Conservation (phyloP, 1,140 invertebrate species). For the Anagrus nilaparvatae region DNA sequence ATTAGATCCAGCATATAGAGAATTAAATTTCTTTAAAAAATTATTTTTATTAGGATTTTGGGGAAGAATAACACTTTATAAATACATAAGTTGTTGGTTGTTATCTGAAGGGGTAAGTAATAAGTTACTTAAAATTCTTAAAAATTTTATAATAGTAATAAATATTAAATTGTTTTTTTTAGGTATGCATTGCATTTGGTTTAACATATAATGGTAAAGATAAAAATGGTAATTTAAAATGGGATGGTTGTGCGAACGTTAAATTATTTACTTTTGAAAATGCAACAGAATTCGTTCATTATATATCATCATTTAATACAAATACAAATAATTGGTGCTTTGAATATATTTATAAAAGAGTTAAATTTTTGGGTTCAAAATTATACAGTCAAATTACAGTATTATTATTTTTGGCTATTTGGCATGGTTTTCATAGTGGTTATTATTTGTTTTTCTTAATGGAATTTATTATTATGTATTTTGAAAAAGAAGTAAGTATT, state of each 20-base stretch:
- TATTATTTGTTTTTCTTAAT: slow-evolving; percentile 89
- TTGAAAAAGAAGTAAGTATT: slow-evolving; percentile 73
- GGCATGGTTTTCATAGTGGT: slow-evolving; percentile 89
- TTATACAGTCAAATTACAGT: slow-evolving; percentile 73
- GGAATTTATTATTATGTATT: slow-evolving; percentile 80
- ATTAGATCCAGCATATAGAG: slow-evolving; percentile 51
- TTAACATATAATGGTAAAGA: slow-evolving; percentile 71
- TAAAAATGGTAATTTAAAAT: slow-evolving; percentile 47
- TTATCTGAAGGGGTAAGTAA: slow-evolving; percentile 67
- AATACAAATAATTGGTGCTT: slow-evolving; percentile 90
- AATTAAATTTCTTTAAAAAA: slow-evolving; percentile 51
- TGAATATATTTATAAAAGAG: slow-evolving; percentile 84
- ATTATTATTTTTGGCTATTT: slow-evolving; percentile 77
- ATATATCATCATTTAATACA: slow-evolving; percentile 82
- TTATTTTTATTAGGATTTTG: slow-evolving; percentile 66
- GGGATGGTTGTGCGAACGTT: slow-evolving; percentile 84
- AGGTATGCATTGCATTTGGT: slow-evolving; percentile 55
- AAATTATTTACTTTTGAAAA: slow-evolving; percentile 66
- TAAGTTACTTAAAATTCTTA: slow-evolving; percentile 1
- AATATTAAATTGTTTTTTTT: slow-evolving; percentile 24
- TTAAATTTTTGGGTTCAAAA: slow-evolving; percentile 81
- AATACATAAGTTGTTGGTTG: slow-evolving; percentile 88
- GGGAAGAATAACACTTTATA: slow-evolving; percentile 75
- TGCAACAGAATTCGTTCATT: slow-evolving; percentile 69
- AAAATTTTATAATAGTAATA: too few relatives aligned